Conservation (phyloP, 1,140 invertebrate genomes). For the Platorchestia sp. region DNA sequence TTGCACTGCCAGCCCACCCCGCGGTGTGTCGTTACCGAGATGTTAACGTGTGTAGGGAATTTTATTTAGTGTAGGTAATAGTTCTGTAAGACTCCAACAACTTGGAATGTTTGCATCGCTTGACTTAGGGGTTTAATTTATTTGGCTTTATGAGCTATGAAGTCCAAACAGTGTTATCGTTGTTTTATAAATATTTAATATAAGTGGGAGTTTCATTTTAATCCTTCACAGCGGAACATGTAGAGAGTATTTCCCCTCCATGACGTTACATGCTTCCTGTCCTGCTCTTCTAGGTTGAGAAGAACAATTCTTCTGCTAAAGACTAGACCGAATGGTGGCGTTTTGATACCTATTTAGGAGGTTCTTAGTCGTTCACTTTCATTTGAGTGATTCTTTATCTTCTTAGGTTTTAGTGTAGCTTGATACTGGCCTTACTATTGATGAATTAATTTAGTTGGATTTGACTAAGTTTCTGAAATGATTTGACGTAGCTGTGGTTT, state of each 20-base stretch:
- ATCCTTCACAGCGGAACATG: neutral
- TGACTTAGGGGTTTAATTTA: neutral
- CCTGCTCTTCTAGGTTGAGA: neutral
- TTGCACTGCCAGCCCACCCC: no score
- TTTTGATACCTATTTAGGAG: neutral
- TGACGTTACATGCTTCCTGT: neutral
- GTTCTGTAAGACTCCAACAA: no score
- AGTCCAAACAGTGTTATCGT: neutral
- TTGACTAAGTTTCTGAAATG: no score
- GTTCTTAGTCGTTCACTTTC: neutral
- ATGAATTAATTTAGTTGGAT: no score
- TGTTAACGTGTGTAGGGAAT: no score
- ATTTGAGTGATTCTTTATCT: neutral
- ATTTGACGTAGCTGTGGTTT: no score
- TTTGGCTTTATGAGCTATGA: neutral
- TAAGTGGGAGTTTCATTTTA: neutral
- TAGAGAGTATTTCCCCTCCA: neutral
- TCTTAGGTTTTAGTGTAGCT: neutral
- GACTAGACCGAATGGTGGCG: neutral
- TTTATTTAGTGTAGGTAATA: no score
- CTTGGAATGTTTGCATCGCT: neutral
- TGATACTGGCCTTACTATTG: neutral
- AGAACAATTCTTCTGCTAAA: no score
- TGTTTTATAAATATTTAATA: conserved; percentile 4
- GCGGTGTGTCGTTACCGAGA: no score